Base-by-base conservation (phyloP, 2,113 vertebrate species). In the Xiphias gladius region DNA sequence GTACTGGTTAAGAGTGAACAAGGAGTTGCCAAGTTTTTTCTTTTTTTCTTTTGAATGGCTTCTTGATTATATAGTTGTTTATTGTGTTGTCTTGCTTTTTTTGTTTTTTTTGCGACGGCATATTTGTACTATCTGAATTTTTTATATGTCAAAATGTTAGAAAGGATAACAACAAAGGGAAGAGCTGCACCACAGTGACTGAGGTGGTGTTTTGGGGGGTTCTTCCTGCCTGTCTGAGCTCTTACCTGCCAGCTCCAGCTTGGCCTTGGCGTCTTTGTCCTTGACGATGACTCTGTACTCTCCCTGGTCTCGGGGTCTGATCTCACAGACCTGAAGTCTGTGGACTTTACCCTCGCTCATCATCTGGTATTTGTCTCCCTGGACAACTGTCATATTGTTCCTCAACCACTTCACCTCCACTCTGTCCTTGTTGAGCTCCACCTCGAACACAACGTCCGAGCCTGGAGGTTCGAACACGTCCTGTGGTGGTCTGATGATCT, bases 331-430 rank as follows among this genome's bases (percentile, higher is more conserved):
- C 86, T 99, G 98, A 39, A 99, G 94, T 50, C 98, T 94, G 90
- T 99, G 98, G 65, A 98, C 88, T 84, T 99, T 99, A 70, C 97
- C 98, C 92, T 99, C 98, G 77, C 97, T 99, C 97, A 99, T 97
- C 98, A 99, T 99, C 95, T 99, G 98, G 92, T 98, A 97, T 86
- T 99, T 99, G 91, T 99, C 98, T 91, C 98, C 97, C 87, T 99
- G 98, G 76, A 99, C 94, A 0, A 99, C 92, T 2, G 97, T 95
- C 97, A 99, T 99, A 78, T 99, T 99, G 90, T 99, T 99, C 91
- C 97, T 97, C 70, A 99, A 26, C 98, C 98, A 99, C 69, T 97
- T 98, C 73, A 99, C 97, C 82, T 99, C 97, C 82, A 98, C 97
- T 64, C 96, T 96, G 84, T 99, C 98, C 92, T 99, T 99, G 93